These are phyloP conservation scores for Frankliniella intonsa DNA, from an alignment of 2,888 invertebrate genomes.

Conservation along the genomic window DNA sequence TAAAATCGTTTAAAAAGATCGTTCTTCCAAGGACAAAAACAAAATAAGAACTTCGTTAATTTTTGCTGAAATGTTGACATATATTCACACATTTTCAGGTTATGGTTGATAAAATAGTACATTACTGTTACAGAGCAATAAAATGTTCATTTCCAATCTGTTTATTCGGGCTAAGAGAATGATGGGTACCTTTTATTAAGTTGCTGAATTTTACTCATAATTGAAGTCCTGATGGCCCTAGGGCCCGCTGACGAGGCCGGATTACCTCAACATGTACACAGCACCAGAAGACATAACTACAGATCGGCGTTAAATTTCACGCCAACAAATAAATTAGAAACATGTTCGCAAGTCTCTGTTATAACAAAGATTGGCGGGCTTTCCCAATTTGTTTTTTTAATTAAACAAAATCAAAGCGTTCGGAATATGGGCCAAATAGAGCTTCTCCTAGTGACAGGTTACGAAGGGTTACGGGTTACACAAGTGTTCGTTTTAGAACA, in stretches of 20 bases:
- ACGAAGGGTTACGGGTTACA: neutral
- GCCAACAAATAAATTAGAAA: neutral
- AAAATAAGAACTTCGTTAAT: neutral
- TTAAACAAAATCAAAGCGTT: neutral
- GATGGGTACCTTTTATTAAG: neutral
- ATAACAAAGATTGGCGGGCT: neutral
- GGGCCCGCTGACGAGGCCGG: neutral
- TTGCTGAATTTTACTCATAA: neutral
- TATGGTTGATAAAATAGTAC: neutral
- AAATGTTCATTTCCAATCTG: no score
- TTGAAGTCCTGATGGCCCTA: neutral
- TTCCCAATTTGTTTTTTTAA: neutral
- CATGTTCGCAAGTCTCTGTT: neutral
- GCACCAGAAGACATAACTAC: neutral
- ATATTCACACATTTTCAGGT: neutral
- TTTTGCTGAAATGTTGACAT: neutral
- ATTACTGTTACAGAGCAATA: neutral
- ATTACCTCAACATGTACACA: constrained; percentile 2
- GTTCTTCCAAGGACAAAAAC: neutral
- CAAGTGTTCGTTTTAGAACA: neutral
- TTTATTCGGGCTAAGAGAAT: no score
- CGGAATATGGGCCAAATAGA: neutral
- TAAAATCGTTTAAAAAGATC: neutral
- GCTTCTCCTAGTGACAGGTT: neutral
- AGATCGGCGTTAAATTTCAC: neutral